phyloP scores from a whole-genome alignment of 2,888 invertebrate species.

The Melinopterus prodromus region DNA sequence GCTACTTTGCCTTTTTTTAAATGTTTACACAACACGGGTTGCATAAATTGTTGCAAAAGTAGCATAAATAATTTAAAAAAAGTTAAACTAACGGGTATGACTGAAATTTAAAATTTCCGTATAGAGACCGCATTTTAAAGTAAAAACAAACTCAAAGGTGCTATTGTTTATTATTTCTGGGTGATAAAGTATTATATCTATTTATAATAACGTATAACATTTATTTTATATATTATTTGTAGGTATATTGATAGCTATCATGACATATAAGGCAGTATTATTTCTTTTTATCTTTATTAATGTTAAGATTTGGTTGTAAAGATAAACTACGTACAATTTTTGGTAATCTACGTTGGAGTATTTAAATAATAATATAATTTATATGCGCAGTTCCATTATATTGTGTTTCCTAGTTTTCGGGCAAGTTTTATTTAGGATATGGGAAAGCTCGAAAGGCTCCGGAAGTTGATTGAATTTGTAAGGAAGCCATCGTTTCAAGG shows the following conservation, averaged over 20 bases:
- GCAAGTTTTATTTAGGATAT: background rate
- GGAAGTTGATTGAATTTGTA: background rate
- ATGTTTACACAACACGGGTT: no score
- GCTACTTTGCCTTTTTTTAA: no score
- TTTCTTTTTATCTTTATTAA: background rate
- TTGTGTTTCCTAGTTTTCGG: background rate
- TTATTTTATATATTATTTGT: background rate
- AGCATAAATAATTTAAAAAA: no score
- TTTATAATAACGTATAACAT: background rate
- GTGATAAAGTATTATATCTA: background rate
- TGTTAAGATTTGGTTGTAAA: background rate
- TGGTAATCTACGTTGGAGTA: no score
- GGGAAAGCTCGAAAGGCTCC: background rate
- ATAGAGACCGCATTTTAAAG: no score
- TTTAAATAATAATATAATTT: background rate
- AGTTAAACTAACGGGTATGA: no score
- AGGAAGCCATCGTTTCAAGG: background rate
- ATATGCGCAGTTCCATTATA: background rate
- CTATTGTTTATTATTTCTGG: background rate
- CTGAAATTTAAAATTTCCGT: no score
- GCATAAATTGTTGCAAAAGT: no score
- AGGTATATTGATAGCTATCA: no score
- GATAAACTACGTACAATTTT: no score
- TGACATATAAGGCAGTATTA: conserved; percentile 22
- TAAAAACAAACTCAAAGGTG: background rate